Conservation (phyloP, 1,140 invertebrate species). For the Pemphigus obesinymphae region DNA sequence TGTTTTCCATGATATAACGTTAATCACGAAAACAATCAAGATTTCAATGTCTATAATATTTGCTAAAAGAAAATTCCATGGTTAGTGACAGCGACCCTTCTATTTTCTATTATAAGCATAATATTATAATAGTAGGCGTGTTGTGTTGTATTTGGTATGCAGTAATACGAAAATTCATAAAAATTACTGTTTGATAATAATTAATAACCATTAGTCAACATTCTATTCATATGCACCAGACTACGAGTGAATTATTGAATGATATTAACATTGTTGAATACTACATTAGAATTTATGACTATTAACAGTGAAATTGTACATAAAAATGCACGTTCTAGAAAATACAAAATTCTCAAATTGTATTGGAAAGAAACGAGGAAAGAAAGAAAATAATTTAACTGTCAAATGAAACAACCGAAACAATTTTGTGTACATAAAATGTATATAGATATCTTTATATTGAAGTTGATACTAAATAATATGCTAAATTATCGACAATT, state of each 20-base stretch:
- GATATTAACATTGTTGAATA: too few relatives aligned
- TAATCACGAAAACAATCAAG: background rate
- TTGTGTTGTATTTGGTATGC: background rate
- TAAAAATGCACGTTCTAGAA: background rate
- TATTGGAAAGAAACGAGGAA: background rate
- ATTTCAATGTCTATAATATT: background rate
- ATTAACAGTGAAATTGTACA: too few relatives aligned
- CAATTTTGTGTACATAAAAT: background rate
- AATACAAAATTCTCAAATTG: background rate
- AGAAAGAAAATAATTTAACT: too few relatives aligned
- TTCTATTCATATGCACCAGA: too few relatives aligned
- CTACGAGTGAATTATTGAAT: too few relatives aligned
- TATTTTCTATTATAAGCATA: background rate
- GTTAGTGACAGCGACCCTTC: background rate
- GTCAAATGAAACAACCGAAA: background rate
- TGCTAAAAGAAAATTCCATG: background rate
- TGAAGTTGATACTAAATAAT: too few relatives aligned
- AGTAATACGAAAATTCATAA: too few relatives aligned
- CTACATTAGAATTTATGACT: too few relatives aligned
- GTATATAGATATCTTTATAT: too few relatives aligned
- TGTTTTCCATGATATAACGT: background rate
- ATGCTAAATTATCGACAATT: background rate
- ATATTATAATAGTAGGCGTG: background rate
- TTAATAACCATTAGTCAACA: background rate
- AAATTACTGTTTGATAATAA: background rate